phyloP scores from a whole-genome alignment of 2,797 vertebrate genomes.

The Xyrichtys novacula region DNA sequence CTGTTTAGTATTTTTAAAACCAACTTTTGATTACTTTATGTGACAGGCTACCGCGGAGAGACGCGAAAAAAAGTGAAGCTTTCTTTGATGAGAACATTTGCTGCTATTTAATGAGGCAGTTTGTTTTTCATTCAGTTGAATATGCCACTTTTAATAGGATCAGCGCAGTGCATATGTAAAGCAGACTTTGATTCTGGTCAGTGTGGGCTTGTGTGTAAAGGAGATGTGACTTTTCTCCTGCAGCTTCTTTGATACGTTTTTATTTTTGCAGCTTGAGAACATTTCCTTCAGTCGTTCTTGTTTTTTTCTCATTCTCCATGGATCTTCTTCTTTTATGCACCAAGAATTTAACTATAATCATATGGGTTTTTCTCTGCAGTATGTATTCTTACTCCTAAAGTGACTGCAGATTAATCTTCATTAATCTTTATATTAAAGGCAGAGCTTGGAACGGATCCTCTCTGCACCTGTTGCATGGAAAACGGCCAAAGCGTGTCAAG shows the following conservation, averaged over 20 bases:
- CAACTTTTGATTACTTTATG: constrained; percentile 14
- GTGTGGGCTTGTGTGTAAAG: constrained; percentile 9
- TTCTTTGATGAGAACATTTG: constrained; percentile 10
- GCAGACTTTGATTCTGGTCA: constrained; percentile 14
- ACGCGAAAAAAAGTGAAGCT: not conserved
- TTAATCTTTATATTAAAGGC: constrained; percentile 67
- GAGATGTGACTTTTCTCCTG: constrained; percentile 17
- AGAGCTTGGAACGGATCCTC: constrained; percentile 58
- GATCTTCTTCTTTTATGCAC: constrained; percentile 5
- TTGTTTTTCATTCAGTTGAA: constrained; percentile 20
- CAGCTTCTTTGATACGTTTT: constrained; percentile 13
- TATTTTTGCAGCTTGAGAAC: constrained; percentile 48
- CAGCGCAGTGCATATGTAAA: constrained; percentile 13
- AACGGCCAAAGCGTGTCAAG: constrained; percentile 30
- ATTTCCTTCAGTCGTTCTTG: constrained; percentile 23
- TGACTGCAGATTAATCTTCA: constrained; percentile 44
- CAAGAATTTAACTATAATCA: constrained; percentile 36
- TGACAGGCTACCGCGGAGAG: not conserved
- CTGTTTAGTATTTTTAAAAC: constrained; percentile 28
- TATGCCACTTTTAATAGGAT: not conserved
- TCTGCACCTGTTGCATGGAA: constrained; percentile 79
- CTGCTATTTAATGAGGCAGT: constrained; percentile 32
- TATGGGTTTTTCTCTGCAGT: constrained; percentile 35
- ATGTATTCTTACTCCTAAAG: constrained; percentile 20
- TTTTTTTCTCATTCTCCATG: constrained; percentile 14